Evolutionary conservation across 2,797 vertebrate species (phyloP).

Genomic region (Peromyscus nudipes): DNA sequence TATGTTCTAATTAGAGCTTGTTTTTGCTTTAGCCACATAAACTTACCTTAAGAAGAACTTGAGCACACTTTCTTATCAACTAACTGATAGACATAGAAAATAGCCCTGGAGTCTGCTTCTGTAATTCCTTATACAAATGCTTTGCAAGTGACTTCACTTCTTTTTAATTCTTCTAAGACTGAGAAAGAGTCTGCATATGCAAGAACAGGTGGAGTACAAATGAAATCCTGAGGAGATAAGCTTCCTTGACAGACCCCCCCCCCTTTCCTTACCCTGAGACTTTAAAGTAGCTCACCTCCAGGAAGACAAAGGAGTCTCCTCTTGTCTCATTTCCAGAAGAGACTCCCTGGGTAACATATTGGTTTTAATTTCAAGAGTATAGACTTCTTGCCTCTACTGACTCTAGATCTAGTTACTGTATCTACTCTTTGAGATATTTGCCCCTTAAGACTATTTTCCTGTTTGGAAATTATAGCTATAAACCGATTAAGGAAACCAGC

Average conservation of each 20-base stretch:
- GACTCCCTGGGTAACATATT: constrained; percentile 75
- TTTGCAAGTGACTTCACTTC: background rate
- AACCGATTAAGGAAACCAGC: constrained; percentile 81
- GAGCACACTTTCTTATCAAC: background rate
- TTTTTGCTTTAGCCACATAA: background rate
- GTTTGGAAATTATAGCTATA: constrained; percentile 82
- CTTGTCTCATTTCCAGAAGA: constrained; percentile 71
- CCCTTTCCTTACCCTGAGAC: background rate
- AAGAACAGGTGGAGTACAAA: background rate
- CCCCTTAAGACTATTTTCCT: constrained; percentile 84
- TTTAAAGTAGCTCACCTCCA: background rate
- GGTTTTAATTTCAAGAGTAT: constrained; percentile 83
- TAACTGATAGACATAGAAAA: background rate
- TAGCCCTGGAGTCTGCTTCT: background rate
- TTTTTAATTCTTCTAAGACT: background rate
- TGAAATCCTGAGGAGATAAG: background rate
- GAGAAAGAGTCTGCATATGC: background rate
- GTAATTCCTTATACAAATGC: background rate
- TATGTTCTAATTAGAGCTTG: constrained; percentile 9
- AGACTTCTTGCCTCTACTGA: constrained; percentile 83
- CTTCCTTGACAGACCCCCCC: background rate
- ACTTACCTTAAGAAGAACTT: background rate
- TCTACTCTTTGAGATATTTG: constrained; percentile 82
- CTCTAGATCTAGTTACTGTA: constrained; percentile 82
- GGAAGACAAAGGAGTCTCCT: constrained; percentile 33